Percentiles rank a stretch among this genome's conserved stretches.
Conservation (phyloP, 2,113 vertebrate genomes). For the Mionectes macconnelli region DNA sequence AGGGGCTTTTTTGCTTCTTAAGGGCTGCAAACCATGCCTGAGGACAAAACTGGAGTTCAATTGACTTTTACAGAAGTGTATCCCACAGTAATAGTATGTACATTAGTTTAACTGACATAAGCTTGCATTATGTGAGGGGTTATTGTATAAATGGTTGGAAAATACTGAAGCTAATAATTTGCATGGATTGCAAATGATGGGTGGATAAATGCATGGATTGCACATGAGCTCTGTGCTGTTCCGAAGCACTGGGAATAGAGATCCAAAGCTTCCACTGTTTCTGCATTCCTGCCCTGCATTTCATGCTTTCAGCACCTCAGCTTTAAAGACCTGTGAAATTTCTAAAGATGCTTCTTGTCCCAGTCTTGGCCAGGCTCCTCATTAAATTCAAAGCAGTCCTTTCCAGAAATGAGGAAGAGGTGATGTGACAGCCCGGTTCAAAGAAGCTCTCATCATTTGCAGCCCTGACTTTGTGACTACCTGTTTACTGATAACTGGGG, state of each 20-base stretch:
- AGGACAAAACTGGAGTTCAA: not conserved
- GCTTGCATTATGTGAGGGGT: not conserved
- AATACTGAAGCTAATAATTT: not conserved
- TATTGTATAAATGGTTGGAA: not conserved
- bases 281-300: not conserved
- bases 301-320: not conserved
- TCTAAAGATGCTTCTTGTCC: not conserved
- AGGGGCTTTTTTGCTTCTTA: not conserved
- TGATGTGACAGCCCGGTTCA: not conserved
- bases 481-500: not conserved
- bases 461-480: not conserved
- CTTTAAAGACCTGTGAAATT: not conserved
- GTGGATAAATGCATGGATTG: not conserved
- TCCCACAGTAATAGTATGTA: not conserved
- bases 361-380: not conserved
- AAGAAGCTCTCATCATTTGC: not conserved
- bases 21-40: not conserved
- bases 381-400: not conserved
- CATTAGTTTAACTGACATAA: not conserved
- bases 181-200: not conserved
- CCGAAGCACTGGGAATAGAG: fast-evolving
- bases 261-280: not conserved
- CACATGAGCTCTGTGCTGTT: not conserved
- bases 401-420: not conserved
- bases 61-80: not conserved